Base-by-base conservation (phyloP, 2,888 invertebrate species). In the Halocaridina rubra region DNA sequence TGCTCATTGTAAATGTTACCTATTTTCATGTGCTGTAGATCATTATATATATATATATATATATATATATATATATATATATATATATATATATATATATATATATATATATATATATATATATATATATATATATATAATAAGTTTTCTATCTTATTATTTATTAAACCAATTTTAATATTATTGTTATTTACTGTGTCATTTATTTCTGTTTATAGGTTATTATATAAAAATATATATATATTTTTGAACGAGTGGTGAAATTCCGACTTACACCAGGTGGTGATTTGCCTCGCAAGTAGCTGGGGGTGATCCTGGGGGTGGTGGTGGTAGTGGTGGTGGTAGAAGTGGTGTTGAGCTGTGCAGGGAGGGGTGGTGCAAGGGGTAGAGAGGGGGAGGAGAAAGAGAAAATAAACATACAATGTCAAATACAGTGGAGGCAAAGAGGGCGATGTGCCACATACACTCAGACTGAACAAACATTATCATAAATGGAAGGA, bases 251-350 rank as follows among this genome's bases (percentile, higher is more conserved):
- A n/a, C n/a, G n/a, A n/a, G n/a, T n/a, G n/a, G n/a, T n/a, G 32
- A 71, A 32, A 2, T 4, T 16, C 4, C n/a, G 69, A 85, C 85
- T 85, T 81, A 85, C 85, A 77, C 80, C 80, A 5, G 85, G 80
- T 8, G 85, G 85, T 8, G 85, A 57, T 22, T 81, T 80, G 24
- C 53, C 22, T 81, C 81, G 76, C 27, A 30, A 53, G 30, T 39
- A 53, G 57, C 29, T 22, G n/a, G 81, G 30, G 61, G 69, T 30
- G 61, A 39, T 80, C 57, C 69, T 57, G 16, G 57, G 53, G 32
- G 72, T 39, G 22, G 80, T 61, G 24, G 77, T 69, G 78, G 84
- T 59, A 39, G 84, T 64, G 80, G 75, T 53, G 59, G 78, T 71
- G 57, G 78, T 30, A 61, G 32, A 61, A 75, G 33, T 76, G 61